phyloP scores from a whole-genome alignment of 2,888 invertebrate genomes.

The Kuschelorhynchus macadamiae region DNA sequence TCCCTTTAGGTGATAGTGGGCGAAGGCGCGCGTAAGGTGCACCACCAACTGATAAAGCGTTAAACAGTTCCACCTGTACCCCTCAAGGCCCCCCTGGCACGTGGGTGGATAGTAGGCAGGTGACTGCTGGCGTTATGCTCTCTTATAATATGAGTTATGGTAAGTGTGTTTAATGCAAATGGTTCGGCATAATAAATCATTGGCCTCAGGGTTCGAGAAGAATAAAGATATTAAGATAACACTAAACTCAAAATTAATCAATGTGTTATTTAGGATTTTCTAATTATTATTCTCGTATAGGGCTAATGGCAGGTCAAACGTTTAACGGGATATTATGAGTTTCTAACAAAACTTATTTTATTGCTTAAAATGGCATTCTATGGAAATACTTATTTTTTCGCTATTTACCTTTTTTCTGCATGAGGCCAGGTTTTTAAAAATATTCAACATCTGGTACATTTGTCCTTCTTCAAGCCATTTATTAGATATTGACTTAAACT shows the following conservation, averaged over 20 bases:
- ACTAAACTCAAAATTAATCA: not conserved
- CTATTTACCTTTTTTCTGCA: no score
- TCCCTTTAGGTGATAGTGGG: slow-evolving; percentile 47
- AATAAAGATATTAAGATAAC: slow-evolving; percentile 18
- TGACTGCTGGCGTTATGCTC: slow-evolving; percentile 21
- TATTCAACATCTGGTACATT: no score
- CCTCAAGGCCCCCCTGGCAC: slow-evolving; percentile 48
- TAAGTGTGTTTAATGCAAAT: slow-evolving; percentile 30
- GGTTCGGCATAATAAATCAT: slow-evolving; percentile 49
- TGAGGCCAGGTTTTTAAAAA: no score
- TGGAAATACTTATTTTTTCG: no score
- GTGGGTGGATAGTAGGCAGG: slow-evolving; percentile 41
- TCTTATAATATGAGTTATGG: slow-evolving; percentile 36
- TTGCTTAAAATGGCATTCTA: no score
- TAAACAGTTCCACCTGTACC: slow-evolving; percentile 55
- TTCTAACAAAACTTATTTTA: no score
- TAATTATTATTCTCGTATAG: no score
- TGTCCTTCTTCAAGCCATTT: no score
- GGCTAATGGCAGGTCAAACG: no score
- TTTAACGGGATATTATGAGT: no score
- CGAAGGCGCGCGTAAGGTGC: slow-evolving; percentile 53
- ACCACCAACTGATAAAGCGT: slow-evolving; percentile 52
- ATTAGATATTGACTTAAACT: no score
- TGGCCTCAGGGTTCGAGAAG: slow-evolving; percentile 31
- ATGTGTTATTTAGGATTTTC: no score